Conservation (phyloP, 1,140 invertebrate species). For the Portunus trituberculatus region DNA sequence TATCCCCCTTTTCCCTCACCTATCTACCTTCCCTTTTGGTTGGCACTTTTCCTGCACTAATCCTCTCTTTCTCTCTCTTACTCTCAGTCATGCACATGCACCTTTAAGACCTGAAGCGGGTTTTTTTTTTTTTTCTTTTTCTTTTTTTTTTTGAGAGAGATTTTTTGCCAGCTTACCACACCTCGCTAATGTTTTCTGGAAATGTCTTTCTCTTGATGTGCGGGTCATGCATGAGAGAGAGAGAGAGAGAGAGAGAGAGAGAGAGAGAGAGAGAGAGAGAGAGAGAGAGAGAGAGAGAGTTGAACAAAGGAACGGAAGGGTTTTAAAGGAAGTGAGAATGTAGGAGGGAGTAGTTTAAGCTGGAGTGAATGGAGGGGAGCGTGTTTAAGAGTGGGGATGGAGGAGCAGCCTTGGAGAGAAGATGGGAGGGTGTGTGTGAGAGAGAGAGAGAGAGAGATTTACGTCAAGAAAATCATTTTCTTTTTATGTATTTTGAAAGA, state of each 20-base stretch:
- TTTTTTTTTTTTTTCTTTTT: background rate
- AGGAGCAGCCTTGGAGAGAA: background rate
- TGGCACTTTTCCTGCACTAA: no score
- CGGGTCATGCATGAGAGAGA: background rate
- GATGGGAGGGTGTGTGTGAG: background rate
- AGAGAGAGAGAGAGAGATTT: background rate
- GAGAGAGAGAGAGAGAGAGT: slow-evolving; percentile 11
- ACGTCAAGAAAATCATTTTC: no score
- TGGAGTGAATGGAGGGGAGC: background rate
- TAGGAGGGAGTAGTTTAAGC: background rate
- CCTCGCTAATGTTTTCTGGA: background rate
- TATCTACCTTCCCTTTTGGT: no score
- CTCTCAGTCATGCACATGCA: background rate
- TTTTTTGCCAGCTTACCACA: background rate
- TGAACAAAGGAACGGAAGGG: slow-evolving; percentile 11
- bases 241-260: background rate
- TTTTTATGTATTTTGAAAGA: no score
- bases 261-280: background rate
- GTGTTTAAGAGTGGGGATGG: background rate
- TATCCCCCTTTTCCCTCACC: background rate
- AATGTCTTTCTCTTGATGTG: no score
- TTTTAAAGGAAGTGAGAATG: slow-evolving; percentile 2
- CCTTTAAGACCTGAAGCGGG: background rate
- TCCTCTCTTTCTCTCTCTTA: no score
- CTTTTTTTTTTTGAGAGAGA: background rate